A percentile compares a stretch with the other conserved stretches of the same genome.
phyloP scores from a whole-genome alignment of 2,888 invertebrate species.

The Pilophorus perplexus region DNA sequence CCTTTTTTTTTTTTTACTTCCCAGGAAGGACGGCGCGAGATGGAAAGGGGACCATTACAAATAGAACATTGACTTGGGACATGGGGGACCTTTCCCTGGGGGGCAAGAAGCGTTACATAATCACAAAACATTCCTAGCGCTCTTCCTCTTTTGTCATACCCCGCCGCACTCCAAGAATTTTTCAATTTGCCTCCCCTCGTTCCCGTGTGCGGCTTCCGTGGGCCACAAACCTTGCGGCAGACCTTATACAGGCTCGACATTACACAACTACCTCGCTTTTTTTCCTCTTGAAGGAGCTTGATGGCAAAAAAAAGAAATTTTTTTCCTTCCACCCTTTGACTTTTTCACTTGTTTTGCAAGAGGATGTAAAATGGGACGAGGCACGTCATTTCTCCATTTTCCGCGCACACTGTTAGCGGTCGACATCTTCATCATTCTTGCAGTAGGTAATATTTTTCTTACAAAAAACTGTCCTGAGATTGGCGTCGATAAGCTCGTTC shows the following conservation, averaged over 20 bases:
- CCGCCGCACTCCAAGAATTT: conserved; percentile 41
- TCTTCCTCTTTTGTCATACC: conserved; percentile 40
- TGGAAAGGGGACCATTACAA: conserved; percentile 5
- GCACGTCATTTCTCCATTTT: too few relatives aligned
- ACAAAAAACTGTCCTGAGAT: too few relatives aligned
- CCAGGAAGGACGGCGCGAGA: neutral
- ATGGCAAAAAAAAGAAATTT: too few relatives aligned
- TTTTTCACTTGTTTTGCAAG: too few relatives aligned
- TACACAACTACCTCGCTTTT: neutral
- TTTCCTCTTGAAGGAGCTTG: too few relatives aligned
- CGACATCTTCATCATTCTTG: too few relatives aligned
- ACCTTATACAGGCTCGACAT: conserved; percentile 21
- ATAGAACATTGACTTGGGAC: conserved; percentile 31
- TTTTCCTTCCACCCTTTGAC: too few relatives aligned
- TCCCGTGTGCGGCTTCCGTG: neutral
- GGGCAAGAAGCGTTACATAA: conserved; percentile 33
- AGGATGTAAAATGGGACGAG: too few relatives aligned
- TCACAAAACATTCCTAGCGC: conserved; percentile 41
- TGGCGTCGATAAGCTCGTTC: too few relatives aligned
- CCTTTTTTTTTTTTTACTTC: neutral
- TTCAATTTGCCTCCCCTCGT: conserved; percentile 35
- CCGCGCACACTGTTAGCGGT: too few relatives aligned
- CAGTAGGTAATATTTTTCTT: too few relatives aligned
- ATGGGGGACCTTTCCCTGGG: conserved; percentile 1
- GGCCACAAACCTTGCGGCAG: neutral